Base-by-base conservation (phyloP, 2,888 invertebrate species). In the Aleiodes alternator region DNA sequence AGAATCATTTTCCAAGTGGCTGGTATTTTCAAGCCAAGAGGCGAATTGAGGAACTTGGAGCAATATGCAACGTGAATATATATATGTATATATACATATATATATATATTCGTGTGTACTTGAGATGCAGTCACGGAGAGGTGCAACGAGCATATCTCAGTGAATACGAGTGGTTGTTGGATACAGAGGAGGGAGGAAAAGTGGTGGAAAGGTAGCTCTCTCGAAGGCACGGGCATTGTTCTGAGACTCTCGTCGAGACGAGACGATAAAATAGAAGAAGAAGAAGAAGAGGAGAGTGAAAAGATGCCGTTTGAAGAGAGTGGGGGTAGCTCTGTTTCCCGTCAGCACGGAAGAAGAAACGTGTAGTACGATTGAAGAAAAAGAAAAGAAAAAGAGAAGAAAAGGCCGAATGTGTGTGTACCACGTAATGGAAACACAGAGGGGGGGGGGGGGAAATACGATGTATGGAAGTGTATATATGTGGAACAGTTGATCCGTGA, bases 401-500 rank as follows among this genome's bases (percentile, higher is more conserved):
- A 68, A 75, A 34, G 72, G 57, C 73, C 69, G 53, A 69, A 51
- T 31, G 53, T 61, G 75, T 70, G 61, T 61, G 61, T 61, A 34
- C 34, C 14, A 61, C 61, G 61, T 61, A 61, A 61, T 61, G 61
- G 61, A 38, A 61, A 61, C 43, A n/a, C 8, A 61, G 61, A 43
- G 23, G 61, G 61, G 61, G 61, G 76, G 23, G 61, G 61, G 61
- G 61, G 76, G 73, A 80, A 80, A 81, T 80, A 81, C 80, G 83
- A 82, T 61, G 14, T 61, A 34, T 61, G 38, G 34, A 61, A 14
- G 61, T 61, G n/a, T 61, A 11, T 81, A 79, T 80, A 76, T 80
- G 78, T 77, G 76, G 79, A 77, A 76, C 80, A 74, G 77, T 79
- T 80, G 82, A 83, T 83, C 82, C 83, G 81, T 83, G 82, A 84